phyloP scores from a whole-genome alignment of 2,113 vertebrate species.

The Hylia prasina region DNA sequence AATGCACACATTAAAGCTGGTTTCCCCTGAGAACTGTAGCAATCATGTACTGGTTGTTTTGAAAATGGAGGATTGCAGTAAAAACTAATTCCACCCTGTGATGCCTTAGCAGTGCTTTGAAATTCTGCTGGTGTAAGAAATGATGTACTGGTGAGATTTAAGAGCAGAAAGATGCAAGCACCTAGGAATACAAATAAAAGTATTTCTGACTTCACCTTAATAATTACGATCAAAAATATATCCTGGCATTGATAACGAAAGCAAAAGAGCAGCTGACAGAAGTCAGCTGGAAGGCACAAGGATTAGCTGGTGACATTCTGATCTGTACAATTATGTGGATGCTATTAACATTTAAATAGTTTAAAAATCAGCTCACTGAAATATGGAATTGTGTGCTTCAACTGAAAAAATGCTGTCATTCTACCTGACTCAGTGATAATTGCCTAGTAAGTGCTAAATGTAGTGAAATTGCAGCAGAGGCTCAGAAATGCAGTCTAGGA shows the following conservation, averaged over 20 bases:
- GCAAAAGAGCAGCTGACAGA: slow-evolving; percentile 13
- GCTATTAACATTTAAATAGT: slow-evolving; percentile 62
- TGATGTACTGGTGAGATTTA: background rate
- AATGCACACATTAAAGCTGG: background rate
- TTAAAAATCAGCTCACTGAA: slow-evolving; percentile 57
- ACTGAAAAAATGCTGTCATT: slow-evolving; percentile 54
- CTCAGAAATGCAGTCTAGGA: slow-evolving; percentile 22
- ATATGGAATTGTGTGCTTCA: slow-evolving; percentile 34
- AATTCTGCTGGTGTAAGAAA: slow-evolving; percentile 15
- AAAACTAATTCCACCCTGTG: background rate
- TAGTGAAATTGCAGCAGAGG: slow-evolving; percentile 47
- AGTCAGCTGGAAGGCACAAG: slow-evolving; percentile 38
- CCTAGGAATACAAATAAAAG: slow-evolving; percentile 29
- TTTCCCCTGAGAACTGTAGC: slow-evolving; percentile 7
- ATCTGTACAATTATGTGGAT: slow-evolving; percentile 56
- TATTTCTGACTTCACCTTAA: slow-evolving; percentile 22
- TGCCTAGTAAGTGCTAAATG: slow-evolving; percentile 46
- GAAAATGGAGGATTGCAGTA: slow-evolving; percentile 41
- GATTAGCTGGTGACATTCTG: slow-evolving; percentile 48
- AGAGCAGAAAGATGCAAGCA: background rate
- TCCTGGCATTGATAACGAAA: slow-evolving; percentile 27
- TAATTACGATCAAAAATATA: slow-evolving; percentile 39
- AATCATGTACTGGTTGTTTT: slow-evolving; percentile 25
- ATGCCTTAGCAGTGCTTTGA: background rate
- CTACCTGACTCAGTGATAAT: slow-evolving; percentile 68